Evolutionary conservation across 2,888 invertebrate genomes (phyloP), one percentile per base, ranked within the genome.

Genomic region (Amiota communis): DNA sequence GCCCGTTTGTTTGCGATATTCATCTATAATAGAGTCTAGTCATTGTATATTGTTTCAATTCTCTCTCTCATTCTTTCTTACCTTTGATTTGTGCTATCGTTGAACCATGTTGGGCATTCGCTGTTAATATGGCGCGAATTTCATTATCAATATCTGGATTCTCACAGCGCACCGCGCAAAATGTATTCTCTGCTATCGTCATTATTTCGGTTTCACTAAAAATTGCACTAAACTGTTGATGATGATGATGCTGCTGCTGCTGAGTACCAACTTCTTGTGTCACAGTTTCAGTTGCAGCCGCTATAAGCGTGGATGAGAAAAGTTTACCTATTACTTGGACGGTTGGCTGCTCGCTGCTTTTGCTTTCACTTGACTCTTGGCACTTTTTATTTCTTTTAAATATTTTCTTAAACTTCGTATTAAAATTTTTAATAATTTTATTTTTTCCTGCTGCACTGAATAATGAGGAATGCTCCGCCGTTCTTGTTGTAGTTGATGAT

Each of bases 81-180:
- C 89, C 83, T 74, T 85, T 85, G 70, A 89, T 88, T 71, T 85
- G 83, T 72, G 86, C 78, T 79, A 89, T 89, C 74, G 89, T 89
- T 70, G 88, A 84, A 17, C 89, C 89, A 73, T 86, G 82, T 76
- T 87, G 87, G 75, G 89, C 88, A 80, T 87, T 86, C 74, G 87
- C 74, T 70, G 86, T 78, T 70, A 89, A 78, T 77, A 89, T 89
- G 72, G 83, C 83, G 47, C 88, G 88, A 64, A 89, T 77, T 74
- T 88, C 87, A 12, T 77, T 74, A 78, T 89, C 85, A 48, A 89
- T 78, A 46, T 88, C 85, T 61, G 88, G 88, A 74, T 80, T 76
- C 47, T 89, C 86, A 10, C 85, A 86, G 12, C 87, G 86, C 67
- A 88, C 72, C 56, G 78, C 77, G 8, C 82, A 46, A 59, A 85